A percentile compares a stretch with the other conserved stretches of the same genome.
Evolutionary conservation across 2,888 invertebrate species (phyloP).

Genomic region (Pheosia tremula): DNA sequence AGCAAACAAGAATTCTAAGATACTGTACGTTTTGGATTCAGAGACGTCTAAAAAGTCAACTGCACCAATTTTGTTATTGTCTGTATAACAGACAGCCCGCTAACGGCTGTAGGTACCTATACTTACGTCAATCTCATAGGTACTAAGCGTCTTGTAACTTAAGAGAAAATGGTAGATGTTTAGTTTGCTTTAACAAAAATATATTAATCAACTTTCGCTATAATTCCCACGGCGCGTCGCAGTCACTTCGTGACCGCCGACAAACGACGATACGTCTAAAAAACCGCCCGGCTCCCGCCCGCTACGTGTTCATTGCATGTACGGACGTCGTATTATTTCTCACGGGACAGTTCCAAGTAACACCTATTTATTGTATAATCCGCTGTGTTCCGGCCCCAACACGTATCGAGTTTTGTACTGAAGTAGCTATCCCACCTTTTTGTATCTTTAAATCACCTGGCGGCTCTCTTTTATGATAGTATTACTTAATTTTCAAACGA

Average conservation of each 20-base stretch:
- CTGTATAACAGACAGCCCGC: too few species aligned
- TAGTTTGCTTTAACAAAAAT: constrained; percentile 12
- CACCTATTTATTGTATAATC: constrained; percentile 30
- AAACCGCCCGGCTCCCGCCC: constrained; percentile 36
- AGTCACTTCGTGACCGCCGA: constrained; percentile 48
- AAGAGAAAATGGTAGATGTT: too few species aligned
- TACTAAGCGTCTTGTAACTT: too few species aligned
- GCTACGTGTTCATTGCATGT: constrained; percentile 44
- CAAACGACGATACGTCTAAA: constrained; percentile 39
- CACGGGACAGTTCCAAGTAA: constrained; percentile 41
- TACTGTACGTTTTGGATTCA: too few species aligned
- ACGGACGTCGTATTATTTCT: constrained; percentile 41
- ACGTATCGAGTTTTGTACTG: constrained; percentile 3
- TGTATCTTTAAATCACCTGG: background rate
- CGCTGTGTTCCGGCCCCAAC: background rate
- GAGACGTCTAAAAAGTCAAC: too few species aligned
- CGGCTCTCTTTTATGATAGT: constrained; percentile 1
- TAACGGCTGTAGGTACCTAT: too few species aligned
- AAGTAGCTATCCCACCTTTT: constrained; percentile 3
- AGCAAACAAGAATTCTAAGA: too few species aligned
- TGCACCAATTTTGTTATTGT: too few species aligned
- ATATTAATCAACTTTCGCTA: constrained; percentile 25
- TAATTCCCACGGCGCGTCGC: constrained; percentile 37
- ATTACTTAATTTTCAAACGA: constrained; percentile 1
- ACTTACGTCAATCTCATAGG: too few species aligned